Evolutionary conservation across 2,113 vertebrate genomes (phyloP).

Genomic region (Pygoscelis antarcticus): DNA sequence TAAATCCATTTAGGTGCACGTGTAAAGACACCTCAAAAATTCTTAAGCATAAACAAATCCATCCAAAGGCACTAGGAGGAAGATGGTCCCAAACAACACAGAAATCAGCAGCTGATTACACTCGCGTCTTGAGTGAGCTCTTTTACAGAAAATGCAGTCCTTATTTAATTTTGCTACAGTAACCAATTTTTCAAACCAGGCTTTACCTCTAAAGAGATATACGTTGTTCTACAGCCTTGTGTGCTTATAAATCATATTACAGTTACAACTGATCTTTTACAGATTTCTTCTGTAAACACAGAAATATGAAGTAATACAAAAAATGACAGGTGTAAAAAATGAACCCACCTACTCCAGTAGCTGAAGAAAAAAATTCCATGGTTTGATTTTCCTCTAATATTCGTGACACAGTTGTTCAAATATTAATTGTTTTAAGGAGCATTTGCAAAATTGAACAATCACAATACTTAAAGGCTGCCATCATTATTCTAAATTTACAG

Average conservation of each 20-base stretch:
- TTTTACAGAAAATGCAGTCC: constrained; percentile 20
- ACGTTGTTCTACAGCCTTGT: not conserved
- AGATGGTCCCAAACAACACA: not conserved
- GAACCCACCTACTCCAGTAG: not conserved
- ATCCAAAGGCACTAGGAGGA: not conserved
- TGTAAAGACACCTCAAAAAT: not conserved
- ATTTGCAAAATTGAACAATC: not conserved
- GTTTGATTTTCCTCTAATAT: not conserved
- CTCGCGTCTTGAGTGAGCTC: not conserved
- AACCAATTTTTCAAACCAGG: not conserved
- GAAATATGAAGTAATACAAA: not conserved
- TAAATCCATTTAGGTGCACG: not conserved
- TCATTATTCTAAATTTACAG: not conserved
- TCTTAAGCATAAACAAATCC: not conserved
- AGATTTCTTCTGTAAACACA: not conserved
- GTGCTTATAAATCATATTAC: not conserved
- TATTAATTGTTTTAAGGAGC: not conserved
- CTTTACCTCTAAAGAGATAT: not conserved
- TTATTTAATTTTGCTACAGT: constrained; percentile 22
- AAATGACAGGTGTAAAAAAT: not conserved
- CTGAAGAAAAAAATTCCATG: not conserved
- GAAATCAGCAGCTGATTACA: constrained; percentile 17
- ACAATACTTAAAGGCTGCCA: not conserved
- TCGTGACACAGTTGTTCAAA: not conserved
- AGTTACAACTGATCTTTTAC: not conserved